These are phyloP conservation scores for Thyatira batis DNA, from an alignment of 2,888 invertebrate species.

Conservation along the genomic window DNA sequence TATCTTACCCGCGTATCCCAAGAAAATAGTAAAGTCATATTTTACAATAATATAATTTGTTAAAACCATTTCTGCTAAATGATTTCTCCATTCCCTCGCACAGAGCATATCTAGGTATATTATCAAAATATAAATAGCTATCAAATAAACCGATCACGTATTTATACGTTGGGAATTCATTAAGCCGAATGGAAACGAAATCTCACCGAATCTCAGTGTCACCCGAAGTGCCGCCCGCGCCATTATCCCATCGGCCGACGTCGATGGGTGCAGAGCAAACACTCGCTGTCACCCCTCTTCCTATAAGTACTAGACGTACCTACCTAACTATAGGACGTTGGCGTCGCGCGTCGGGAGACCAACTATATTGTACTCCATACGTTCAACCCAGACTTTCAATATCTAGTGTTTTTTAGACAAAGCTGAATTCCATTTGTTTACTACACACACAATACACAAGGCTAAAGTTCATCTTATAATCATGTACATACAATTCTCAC, in stretches of 20 bases:
- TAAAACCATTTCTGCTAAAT: neutral
- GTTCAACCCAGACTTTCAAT: neutral
- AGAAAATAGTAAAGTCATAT: too few species aligned
- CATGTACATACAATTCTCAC: too few species aligned
- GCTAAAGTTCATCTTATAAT: too few species aligned
- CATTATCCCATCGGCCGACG: slow-evolving; percentile 68
- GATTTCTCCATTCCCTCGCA: neutral
- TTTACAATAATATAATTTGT: too few species aligned
- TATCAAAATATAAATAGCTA: slow-evolving; percentile 13
- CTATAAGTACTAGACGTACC: slow-evolving; percentile 3
- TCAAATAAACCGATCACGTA: slow-evolving; percentile 45
- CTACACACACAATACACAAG: too few species aligned
- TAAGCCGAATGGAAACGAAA: slow-evolving; percentile 48
- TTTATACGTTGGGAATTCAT: slow-evolving; percentile 57
- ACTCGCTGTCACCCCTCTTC: slow-evolving; percentile 51
- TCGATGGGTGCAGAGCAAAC: slow-evolving; percentile 66
- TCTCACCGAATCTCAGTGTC: slow-evolving; percentile 40
- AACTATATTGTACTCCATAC: neutral
- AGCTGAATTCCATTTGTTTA: too few species aligned
- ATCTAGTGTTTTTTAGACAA: slow-evolving; percentile 2
- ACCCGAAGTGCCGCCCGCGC: slow-evolving; percentile 53
- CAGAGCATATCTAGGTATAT: neutral
- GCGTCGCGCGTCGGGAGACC: neutral
- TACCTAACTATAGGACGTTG: neutral
- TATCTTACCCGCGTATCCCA: too few species aligned